Conservation (phyloP, 1,140 invertebrate genomes). For the Arctopsyche grandis region DNA sequence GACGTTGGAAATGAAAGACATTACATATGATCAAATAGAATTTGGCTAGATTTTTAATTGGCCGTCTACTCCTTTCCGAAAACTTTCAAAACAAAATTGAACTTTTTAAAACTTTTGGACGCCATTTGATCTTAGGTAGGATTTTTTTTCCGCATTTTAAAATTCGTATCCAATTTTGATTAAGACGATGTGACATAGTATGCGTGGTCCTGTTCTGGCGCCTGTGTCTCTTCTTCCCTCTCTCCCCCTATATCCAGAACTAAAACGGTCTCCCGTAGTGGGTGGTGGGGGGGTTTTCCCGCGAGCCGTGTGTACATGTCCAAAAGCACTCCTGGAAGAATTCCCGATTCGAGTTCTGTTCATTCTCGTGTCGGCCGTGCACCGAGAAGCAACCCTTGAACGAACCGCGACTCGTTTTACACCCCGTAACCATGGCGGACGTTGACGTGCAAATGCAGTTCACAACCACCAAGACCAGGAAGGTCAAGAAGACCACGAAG, state of each 20-base stretch:
- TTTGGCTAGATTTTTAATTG: too few relatives aligned
- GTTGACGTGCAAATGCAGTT: constrained; percentile 86
- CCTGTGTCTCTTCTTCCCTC: background rate
- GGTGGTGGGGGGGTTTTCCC: background rate
- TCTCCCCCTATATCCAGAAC: constrained; percentile 16
- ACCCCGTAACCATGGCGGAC: constrained; percentile 75
- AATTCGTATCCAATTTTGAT: too few relatives aligned
- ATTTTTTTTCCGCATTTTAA: too few relatives aligned
- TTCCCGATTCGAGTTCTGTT: constrained; percentile 40
- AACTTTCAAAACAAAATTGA: too few relatives aligned
- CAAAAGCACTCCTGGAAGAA: constrained; percentile 50
- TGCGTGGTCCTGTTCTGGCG: background rate
- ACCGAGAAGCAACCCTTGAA: constrained; percentile 39
- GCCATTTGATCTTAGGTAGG: too few relatives aligned
- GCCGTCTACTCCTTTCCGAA: too few relatives aligned
- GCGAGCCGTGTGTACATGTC: constrained; percentile 51
- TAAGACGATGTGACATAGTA: too few relatives aligned
- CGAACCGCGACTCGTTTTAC: constrained; percentile 33
- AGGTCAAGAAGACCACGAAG: constrained; percentile 88
- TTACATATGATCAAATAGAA: too few relatives aligned
- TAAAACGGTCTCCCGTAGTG: constrained; percentile 16
- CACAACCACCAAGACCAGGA: constrained; percentile 85
- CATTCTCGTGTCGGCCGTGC: constrained; percentile 49
- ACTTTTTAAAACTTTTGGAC: too few relatives aligned
- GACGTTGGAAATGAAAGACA: too few relatives aligned